Evolutionary conservation across 2,797 vertebrate genomes (phyloP).

Genomic region (Melanotaenia maccullochi): DNA sequence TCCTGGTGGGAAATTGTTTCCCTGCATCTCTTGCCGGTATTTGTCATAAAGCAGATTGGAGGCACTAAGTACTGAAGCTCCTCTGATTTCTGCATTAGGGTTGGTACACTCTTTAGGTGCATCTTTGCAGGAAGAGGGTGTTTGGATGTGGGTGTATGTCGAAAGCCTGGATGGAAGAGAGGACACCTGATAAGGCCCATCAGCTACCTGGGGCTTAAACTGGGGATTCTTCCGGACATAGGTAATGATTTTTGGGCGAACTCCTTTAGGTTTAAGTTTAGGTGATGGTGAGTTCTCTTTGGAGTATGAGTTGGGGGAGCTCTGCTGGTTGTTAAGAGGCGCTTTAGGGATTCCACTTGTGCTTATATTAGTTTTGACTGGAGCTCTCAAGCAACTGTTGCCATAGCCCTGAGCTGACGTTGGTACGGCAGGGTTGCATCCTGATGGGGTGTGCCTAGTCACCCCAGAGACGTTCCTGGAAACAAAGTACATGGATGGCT

Average conservation of each 20-base stretch:
- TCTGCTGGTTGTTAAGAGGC: conserved; percentile 81
- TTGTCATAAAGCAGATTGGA: conserved; percentile 89
- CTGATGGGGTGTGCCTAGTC: conserved; percentile 67
- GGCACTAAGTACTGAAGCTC: conserved; percentile 78
- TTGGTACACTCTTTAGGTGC: conserved; percentile 52
- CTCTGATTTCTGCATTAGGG: conserved; percentile 63
- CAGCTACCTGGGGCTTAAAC: conserved; percentile 84
- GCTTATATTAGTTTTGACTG: conserved; percentile 86
- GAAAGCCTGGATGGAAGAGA: conserved; percentile 86
- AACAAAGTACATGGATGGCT: conserved; percentile 75
- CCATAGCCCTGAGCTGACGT: conserved; percentile 79
- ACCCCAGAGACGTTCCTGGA: conserved; percentile 73
- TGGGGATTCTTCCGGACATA: conserved; percentile 94
- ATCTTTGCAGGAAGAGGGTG: conserved; percentile 57
- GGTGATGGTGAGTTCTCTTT: conserved; percentile 80
- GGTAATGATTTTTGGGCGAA: conserved; percentile 98
- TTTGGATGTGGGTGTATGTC: conserved; percentile 73
- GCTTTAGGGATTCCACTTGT: conserved; percentile 89
- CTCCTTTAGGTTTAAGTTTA: conserved; percentile 91
- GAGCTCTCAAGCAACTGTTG: conserved; percentile 86
- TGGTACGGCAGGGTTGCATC: conserved; percentile 64
- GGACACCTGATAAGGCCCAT: conserved; percentile 84
- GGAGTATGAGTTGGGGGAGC: conserved; percentile 74
- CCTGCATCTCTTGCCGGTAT: conserved; percentile 91
- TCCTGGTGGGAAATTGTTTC: conserved; percentile 85